These are phyloP conservation scores for Clivina fossor DNA, from an alignment of 2,888 invertebrate genomes.

Conservation along the genomic window DNA sequence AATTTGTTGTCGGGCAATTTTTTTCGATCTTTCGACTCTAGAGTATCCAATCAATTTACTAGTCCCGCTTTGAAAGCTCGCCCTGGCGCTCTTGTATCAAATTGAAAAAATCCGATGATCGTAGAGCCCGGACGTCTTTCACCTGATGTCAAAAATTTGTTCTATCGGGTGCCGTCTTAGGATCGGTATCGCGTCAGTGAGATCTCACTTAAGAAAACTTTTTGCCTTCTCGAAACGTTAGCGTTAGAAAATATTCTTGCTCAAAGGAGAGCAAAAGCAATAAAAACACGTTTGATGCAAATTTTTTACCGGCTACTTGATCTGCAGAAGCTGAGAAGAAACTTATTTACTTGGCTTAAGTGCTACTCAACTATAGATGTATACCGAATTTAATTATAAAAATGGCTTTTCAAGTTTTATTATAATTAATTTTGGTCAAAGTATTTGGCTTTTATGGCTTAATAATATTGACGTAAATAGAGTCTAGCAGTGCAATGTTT, in stretches of 20 bases:
- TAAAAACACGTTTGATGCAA: conserved; percentile 21
- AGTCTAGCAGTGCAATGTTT: no score
- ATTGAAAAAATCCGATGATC: conserved; percentile 30
- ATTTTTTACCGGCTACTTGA: conserved; percentile 22
- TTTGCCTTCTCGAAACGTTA: conserved; percentile 1
- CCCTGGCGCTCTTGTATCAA: conserved; percentile 25
- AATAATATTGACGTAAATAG: no score
- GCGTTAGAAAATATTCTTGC: no score
- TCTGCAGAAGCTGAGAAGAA: conserved; percentile 4
- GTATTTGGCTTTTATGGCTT: no score
- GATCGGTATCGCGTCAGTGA: conserved; percentile 13
- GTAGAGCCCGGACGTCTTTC: no score
- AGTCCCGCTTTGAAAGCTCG: conserved; percentile 11
- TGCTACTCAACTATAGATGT: no score
- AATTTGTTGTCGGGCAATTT: conserved; percentile 11
- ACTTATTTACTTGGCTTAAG: conserved; percentile 14
- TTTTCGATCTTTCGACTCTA: neutral
- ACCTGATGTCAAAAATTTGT: conserved; percentile 27
- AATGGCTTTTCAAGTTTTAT: no score
- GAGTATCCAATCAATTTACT: conserved; percentile 10
- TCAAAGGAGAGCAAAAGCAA: no score
- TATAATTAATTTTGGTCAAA: no score
- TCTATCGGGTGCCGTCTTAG: conserved; percentile 14
- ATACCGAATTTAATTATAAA: no score
- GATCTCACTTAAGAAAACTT: conserved; percentile 19